Base-by-base conservation (phyloP, 1,140 invertebrate genomes). In the Melipona quadrifasciata region DNA sequence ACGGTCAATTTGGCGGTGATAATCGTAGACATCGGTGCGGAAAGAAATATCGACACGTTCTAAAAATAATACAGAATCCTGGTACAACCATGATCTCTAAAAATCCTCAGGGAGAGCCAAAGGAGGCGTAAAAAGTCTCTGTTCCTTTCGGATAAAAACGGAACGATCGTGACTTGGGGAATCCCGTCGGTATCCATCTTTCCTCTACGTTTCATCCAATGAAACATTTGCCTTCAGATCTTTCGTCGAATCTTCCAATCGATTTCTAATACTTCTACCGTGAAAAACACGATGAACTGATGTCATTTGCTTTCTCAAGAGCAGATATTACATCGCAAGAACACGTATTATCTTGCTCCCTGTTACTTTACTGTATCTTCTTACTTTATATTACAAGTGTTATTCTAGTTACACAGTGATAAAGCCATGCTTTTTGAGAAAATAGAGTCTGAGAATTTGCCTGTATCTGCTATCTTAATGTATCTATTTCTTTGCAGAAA, bases 151-250 rank as follows among this genome's bases (percentile, higher is more conserved):
- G 47, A 76, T 24, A 76, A 67, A 76, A 76, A 64, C 61, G 39
- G 72, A 67, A 61, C 24, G 31, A 51, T 12, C 47, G 80, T 75
- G 58, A 39, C 72, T 67, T 51, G 80, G 17, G 61, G 75, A 67
- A 76, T 82, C 61, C 61, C 14, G 31, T 31, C 39, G 19, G 27
- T 21, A 10, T 51, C 79, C 51, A 8, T 47, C 55, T 11, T 21
- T 17, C 71, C 12, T 75, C 55, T 21, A 19, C n/a, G 21, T 11
- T 53, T 34, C 27, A 24, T n/a, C 21, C 8, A 14, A 55, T 70
- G 57, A 80, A 71, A 71, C n/a, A 53, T 71, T 76, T 61, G 80
- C n/a, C 55, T 31, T 27, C 24, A 19, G 1, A 73, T n/a, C 47
- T 12, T 71, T 31, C 1, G 53, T 55, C 72, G 16, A 51, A 10